Evolutionary conservation across 2,113 vertebrate species (phyloP), one percentile per base, ranked within the genome.

Genomic region (Gavia stellata): DNA sequence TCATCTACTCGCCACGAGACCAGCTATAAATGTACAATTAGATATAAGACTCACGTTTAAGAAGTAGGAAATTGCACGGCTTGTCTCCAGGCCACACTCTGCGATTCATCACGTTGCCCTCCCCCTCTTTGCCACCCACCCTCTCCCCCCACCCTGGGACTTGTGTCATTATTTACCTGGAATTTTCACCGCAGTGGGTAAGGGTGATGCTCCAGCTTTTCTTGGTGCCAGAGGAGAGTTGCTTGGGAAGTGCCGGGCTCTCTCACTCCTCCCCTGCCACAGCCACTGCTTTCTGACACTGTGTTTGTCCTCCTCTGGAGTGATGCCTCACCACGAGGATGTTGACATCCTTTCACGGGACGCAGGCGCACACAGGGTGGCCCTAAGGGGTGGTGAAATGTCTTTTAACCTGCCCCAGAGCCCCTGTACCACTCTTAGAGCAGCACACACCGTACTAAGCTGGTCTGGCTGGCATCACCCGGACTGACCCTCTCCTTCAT

Each of bases 361-460:
- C 0, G 1, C 42, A 38, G 49, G 18, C 36, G 34, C 33, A 25
- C 36, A 4, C 3, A 14, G 23, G 7, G 49, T 29, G 56, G 42
- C 33, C 49, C 14, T 28, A 21, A 44, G 25, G 34, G 38, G 38
- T 31, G 29, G 19, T 59, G 38, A 83, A 71, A 28, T 1, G 3
- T 40, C 44, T 66, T 82, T 50, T 40, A 44, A 56, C 16, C 26
- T 38, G 24, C 15, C 40, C 26, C 71, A 28, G 8, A 45, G 55
- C 25, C 21, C 38, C 0, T 1, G 21, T 52, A 34, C 24, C 2
- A 0, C 6, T 8, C 67, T 67, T 20, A 29, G 1, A 74, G 45
- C 38, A 59, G 70, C 75, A n/a, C 34, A 17, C 0, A 3, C 55
- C 1, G 1, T 14, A 44, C 21, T 55, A 31, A 67, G 7, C 1